Conservation (phyloP, 1,140 invertebrate genomes). For the Proctacanthus coquilletti region DNA sequence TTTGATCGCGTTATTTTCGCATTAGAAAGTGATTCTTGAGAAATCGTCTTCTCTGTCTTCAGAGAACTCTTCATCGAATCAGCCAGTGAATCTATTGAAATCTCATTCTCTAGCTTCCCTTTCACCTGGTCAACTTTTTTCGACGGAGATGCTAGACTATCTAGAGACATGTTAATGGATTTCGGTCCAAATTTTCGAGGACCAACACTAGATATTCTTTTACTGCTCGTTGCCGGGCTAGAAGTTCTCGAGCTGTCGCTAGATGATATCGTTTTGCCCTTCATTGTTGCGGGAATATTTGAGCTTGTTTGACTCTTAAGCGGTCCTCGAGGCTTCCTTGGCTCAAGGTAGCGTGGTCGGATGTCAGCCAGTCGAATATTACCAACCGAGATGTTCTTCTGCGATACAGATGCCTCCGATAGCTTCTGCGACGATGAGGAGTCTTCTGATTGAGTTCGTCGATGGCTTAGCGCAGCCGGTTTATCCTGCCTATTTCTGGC, state of each 20-base stretch:
- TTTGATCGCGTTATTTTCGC: constrained; percentile 5
- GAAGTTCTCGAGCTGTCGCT: constrained; percentile 41
- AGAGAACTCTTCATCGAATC: constrained; percentile 33
- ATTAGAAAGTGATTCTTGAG: constrained; percentile 22
- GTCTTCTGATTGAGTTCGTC: constrained; percentile 23
- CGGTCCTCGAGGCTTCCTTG: constrained; percentile 28
- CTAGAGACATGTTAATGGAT: constrained; percentile 33
- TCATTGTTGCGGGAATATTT: constrained; percentile 31
- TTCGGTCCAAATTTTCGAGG: constrained; percentile 28
- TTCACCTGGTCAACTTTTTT: constrained; percentile 10
- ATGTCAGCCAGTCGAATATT: constrained; percentile 25
- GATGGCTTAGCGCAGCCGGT: constrained; percentile 8
- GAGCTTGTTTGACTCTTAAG: constrained; percentile 36
- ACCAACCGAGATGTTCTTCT: background rate
- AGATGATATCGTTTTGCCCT: constrained; percentile 25
- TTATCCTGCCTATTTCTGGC: background rate
- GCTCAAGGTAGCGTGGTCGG: constrained; percentile 41
- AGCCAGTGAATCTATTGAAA: constrained; percentile 36
- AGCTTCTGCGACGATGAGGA: constrained; percentile 14
- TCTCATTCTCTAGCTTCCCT: constrained; percentile 27
- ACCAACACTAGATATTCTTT: constrained; percentile 15
- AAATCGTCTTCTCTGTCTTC: constrained; percentile 28
- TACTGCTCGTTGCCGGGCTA: constrained; percentile 44
- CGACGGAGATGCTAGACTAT: constrained; percentile 33
- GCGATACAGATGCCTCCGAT: background rate